These are phyloP conservation scores for Erebia epiphron DNA, from an alignment of 2,888 invertebrate species.

Conservation along the genomic window DNA sequence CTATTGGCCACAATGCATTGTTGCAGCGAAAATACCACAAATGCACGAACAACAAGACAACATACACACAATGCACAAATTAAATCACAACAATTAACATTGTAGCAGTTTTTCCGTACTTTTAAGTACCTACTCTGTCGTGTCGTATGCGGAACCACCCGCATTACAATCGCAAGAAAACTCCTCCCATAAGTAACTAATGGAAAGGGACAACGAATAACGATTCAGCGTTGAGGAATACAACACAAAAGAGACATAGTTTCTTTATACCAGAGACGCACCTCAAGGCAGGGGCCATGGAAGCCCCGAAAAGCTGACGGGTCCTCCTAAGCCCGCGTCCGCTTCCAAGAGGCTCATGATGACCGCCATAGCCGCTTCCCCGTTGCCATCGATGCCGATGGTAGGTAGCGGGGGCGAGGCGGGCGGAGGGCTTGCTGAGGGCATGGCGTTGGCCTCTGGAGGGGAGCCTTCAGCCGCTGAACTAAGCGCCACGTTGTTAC, in stretches of 20 bases:
- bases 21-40: no score
- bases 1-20: no score
- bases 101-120: no score
- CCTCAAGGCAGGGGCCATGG: conserved; percentile 91
- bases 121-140: no score
- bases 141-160: no score
- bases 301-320: conserved; percentile 92
- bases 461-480: conserved; percentile 48
- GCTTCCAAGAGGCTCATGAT: conserved; percentile 95
- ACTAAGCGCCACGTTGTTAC: conserved; percentile 67
- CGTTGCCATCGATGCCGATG: conserved; percentile 86
- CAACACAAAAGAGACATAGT: background rate
- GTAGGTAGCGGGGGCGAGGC: conserved; percentile 57
- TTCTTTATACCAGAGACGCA: background rate
- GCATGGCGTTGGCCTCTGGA: conserved; percentile 55
- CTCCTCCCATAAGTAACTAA: no score
- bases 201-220: no score
- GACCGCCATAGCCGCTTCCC: conserved; percentile 95
- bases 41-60: no score
- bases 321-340: conserved; percentile 94
- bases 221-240: background rate
- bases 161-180: no score
- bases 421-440: conserved; percentile 45
- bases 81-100: no score
- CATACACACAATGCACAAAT: no score